Conservation (phyloP, 2,113 vertebrate species). For the Neotoma lepida region DNA sequence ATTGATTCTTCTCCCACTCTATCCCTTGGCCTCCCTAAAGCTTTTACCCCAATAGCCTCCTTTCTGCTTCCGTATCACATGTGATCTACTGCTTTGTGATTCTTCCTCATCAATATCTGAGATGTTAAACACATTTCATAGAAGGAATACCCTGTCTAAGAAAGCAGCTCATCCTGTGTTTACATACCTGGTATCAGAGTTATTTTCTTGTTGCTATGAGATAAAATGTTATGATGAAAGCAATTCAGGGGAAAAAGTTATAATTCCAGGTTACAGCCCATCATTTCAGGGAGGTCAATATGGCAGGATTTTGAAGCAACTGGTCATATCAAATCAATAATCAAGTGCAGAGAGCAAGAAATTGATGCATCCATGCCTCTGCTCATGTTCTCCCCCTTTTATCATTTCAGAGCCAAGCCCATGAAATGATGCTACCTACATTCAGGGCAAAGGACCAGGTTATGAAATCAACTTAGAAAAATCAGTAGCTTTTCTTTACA, state of each 20-base stretch:
- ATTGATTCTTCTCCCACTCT: background rate
- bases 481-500: too few relatives aligned
- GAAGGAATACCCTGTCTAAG: background rate
- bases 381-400: background rate
- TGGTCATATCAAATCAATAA: background rate
- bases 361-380: background rate
- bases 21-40: background rate
- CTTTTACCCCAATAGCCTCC: background rate
- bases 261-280: background rate
- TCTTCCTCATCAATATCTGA: background rate
- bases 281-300: background rate
- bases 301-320: background rate
- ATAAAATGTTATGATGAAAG: background rate
- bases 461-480: too few relatives aligned
- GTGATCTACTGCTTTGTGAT: background rate
- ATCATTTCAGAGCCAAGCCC: background rate
- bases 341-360: background rate
- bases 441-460: background rate
- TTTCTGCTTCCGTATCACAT: background rate
- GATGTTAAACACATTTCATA: background rate
- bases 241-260: background rate
- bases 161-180: rapidly evolving
- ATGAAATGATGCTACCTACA: background rate
- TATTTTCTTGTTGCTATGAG: background rate
- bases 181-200: background rate